phyloP scores from a whole-genome alignment of 2,888 invertebrate species.

The Gryllus longicercus region DNA sequence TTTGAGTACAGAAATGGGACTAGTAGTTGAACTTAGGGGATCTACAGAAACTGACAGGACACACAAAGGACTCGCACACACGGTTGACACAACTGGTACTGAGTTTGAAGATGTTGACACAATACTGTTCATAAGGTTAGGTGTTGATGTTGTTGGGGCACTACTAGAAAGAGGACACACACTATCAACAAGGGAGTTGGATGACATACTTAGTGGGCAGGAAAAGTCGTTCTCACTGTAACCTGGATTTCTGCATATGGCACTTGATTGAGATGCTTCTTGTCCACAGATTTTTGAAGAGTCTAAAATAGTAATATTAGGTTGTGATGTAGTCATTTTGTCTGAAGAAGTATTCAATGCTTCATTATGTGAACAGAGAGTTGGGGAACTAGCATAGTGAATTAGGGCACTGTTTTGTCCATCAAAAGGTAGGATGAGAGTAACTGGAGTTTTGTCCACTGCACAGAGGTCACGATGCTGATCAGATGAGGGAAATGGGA shows the following conservation, averaged over 20 bases:
- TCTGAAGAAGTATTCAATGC: slow-evolving; percentile 40
- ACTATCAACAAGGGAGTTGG: slow-evolving; percentile 40
- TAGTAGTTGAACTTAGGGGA: slow-evolving; percentile 48
- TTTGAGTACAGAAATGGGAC: slow-evolving; percentile 49
- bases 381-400: slow-evolving; percentile 46
- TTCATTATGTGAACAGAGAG: slow-evolving; percentile 41
- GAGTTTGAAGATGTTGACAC: slow-evolving; percentile 26
- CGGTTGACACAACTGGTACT: slow-evolving; percentile 27
- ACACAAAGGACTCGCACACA: slow-evolving; percentile 19
- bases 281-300: neutral
- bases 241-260: slow-evolving; percentile 58
- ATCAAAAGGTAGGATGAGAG: slow-evolving; percentile 42
- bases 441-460: slow-evolving; percentile 11
- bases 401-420: slow-evolving; percentile 45
- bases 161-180: slow-evolving; percentile 57
- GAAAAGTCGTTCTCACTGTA: slow-evolving; percentile 48
- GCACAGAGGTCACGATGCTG: neutral
- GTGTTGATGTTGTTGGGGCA: slow-evolving; percentile 60
- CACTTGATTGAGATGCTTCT: slow-evolving; percentile 49
- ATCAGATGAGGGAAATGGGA: slow-evolving; percentile 29
- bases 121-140: slow-evolving; percentile 38
- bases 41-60: slow-evolving; percentile 40
- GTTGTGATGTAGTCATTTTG: slow-evolving; percentile 36
- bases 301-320: slow-evolving; percentile 35
- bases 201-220: slow-evolving; percentile 40